Conservation (phyloP, 2,797 vertebrate species). For the Myoxocephalus aenaeus region DNA sequence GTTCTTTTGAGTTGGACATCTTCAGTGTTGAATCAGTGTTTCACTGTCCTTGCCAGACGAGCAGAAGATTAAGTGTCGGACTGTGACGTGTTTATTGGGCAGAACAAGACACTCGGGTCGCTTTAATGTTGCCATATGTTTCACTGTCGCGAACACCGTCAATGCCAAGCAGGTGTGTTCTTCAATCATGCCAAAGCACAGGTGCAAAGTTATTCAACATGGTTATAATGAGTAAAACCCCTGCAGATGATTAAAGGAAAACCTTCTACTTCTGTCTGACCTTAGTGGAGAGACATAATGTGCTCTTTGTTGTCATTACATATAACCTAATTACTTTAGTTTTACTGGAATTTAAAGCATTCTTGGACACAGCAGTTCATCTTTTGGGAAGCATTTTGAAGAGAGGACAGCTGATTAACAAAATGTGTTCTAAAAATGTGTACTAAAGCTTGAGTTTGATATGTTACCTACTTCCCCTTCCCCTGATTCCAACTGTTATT, state of each 20-base stretch:
- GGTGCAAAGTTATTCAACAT: conserved; percentile 20
- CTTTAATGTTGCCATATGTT: conserved; percentile 49
- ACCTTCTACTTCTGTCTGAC: background rate
- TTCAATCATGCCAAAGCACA: conserved; percentile 27
- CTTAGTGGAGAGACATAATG: background rate
- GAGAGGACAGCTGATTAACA: conserved; percentile 18
- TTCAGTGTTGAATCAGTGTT: conserved; percentile 12
- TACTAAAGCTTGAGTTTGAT: background rate
- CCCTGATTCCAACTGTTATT: conserved; percentile 4
- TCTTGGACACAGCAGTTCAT: background rate
- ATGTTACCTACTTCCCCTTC: background rate
- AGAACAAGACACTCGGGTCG: conserved; percentile 36
- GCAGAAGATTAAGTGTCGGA: conserved; percentile 39
- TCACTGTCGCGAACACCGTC: conserved; percentile 28
- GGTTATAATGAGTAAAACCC: conserved; percentile 17
- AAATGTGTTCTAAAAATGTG: conserved; percentile 12
- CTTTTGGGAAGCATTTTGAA: conserved; percentile 16
- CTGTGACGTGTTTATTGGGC: conserved; percentile 21
- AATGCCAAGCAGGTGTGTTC: conserved; percentile 14
- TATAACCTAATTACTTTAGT: conserved; percentile 13
- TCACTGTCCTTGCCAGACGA: conserved; percentile 29
- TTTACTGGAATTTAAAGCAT: conserved; percentile 24
- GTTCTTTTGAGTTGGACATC: conserved; percentile 20
- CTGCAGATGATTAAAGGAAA: conserved; percentile 35
- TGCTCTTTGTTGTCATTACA: conserved; percentile 6